Base-by-base conservation (phyloP, 2,797 vertebrate species). In the Dicrostonyx torquatus region DNA sequence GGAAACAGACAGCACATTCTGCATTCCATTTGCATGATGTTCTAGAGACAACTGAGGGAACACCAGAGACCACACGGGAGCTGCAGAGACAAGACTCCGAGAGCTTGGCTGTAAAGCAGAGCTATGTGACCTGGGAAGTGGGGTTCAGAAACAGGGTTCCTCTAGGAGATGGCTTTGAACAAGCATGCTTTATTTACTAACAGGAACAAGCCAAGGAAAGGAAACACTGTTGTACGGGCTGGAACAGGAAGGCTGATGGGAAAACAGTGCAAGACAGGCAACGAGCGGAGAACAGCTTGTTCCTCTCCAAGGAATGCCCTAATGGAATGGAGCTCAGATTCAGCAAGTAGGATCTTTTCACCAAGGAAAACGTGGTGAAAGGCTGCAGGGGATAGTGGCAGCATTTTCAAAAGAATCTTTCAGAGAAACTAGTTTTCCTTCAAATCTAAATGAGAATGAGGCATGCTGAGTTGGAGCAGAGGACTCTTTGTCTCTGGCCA, bases 221-320 rank as follows among this genome's bases (percentile, higher is more conserved):
- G 29, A 50, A 60, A 14, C 13, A 31, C 6, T 26, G 73, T 26
- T 0, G 0, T 15, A 9, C 0, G 43, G 22, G 68, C 66, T 1
- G 5, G 55, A 64, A 37, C 73, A 10, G 26, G 15, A 83, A 45
- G 34, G 45, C 37, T 1, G 5, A 4, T 0, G 20, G 45, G 43
- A 64, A n/a, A 40, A 58, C 0, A 13, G 70, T 1, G 4, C 2
- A 4, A 58, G n/a, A 37, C n/a, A 15, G 11, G 11, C 1, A 6
- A 48, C 9, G 13, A 40, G 37, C 2, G 2, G 84, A 40, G 26
- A 43, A 29, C 1, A 4, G 53, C 68, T 75, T 45, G 43, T 0
- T 40, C 55, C 17, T 64, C 53, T 31, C 60, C 2, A 37, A 60
- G 20, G 66, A 0, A 8, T 26, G 50, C 55, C 22, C 20, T 2